Evolutionary conservation across 2,113 vertebrate genomes (phyloP).

Genomic region (Isichthys henryi): DNA sequence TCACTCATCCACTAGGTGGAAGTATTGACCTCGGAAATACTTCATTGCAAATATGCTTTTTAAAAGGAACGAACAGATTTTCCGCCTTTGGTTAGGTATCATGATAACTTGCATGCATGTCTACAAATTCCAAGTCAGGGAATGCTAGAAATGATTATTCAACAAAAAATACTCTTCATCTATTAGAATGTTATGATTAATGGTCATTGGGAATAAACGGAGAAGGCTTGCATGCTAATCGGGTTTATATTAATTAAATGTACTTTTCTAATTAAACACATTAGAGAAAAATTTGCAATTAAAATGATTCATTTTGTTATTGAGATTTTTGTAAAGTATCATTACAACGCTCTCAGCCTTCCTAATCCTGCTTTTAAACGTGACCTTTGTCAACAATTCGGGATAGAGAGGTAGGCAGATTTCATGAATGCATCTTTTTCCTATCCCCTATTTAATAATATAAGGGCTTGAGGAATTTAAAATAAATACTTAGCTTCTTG

Average conservation of each 20-base stretch:
- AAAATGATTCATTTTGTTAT: not conserved
- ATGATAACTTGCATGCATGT: not conserved
- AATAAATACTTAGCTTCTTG: conserved; percentile 55
- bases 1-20: not conserved
- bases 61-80: not conserved
- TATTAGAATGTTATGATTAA: not conserved
- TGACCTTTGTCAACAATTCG: conserved; percentile 18
- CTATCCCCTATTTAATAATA: conserved; percentile 26
- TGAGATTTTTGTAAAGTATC: not conserved
- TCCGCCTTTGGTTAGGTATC: not conserved
- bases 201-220: not conserved
- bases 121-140: not conserved
- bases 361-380: conserved; percentile 21
- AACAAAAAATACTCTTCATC: not conserved
- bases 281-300: conserved; percentile 3
- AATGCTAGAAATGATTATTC: not conserved
- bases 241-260: not conserved
- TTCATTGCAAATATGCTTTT: not conserved
- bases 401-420: conserved; percentile 37
- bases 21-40: not conserved
- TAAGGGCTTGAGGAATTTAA: conserved; percentile 49
- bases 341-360: not conserved
- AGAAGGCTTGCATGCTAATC: not conserved
- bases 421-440: conserved; percentile 46
- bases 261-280: not conserved